Base-by-base conservation (phyloP, 2,888 invertebrate species). In the Drosophila falleni region DNA sequence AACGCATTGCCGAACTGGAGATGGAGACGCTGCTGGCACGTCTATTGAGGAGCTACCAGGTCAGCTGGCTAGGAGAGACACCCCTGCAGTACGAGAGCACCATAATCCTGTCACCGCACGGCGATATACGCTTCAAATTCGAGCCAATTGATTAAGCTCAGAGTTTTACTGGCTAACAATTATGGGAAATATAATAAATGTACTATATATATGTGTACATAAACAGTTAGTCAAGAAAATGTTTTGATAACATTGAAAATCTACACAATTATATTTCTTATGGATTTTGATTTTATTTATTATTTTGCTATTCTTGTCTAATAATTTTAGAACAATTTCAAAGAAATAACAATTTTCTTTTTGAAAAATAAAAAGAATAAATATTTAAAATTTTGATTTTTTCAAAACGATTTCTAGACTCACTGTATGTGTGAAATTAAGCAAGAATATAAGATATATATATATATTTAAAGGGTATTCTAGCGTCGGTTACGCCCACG, bases 1-100 rank as follows among this genome's bases (percentile, higher is more conserved):
- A 95, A 82, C 93, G 96, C 84, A 95, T 97, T 68, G 96, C 96
- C 0, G 96, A 96, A 87, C 93, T 96, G 82, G 96, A 96, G 91
- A 94, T 96, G 61, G 94, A 95, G 90, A 93, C 93, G 1, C 89
- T 95, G 0, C 65, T 94, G 31, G 92, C 93, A 16, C 94, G 88
- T 6, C 61, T 92, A 6, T 16, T 93, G 16, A 81, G 92, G 13
- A 87, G 89, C 54, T 93, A 93, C 56, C 71, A 65, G 19, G 54
- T 92, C 11, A 82, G 73, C 16, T 92, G 91, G 91, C 41, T 87
- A 55, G 64, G 81, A 0, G 54, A 79, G 6, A 71, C 71, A 2
- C 80, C 90, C 0, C 42, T 92, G 29, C 80, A 89, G 49, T 92
- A 91, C 39, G 81, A 79, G 10, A 89, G 84, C 66, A 87, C 73